Percentiles rank a stretch among this genome's conserved stretches.
These are phyloP conservation scores for Meteorus sp. DNA, from an alignment of 1,140 invertebrate genomes.

Conservation along the genomic window DNA sequence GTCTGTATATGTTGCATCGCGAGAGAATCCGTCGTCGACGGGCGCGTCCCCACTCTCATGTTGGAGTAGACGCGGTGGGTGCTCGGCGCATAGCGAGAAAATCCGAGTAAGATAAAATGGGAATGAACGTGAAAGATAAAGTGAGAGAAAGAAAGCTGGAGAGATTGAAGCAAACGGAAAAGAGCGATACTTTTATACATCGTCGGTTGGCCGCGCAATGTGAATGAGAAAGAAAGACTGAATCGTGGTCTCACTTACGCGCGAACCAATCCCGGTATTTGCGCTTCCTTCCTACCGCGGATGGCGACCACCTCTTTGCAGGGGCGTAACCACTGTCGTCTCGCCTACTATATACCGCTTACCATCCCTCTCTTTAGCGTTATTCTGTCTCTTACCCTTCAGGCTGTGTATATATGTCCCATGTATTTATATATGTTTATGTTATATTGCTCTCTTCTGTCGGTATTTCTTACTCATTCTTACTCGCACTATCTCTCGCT, in stretches of 20 bases:
- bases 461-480: no score
- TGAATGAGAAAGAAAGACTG: no score
- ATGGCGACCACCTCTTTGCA: conserved; percentile 57
- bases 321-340: conserved; percentile 48
- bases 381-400: not conserved
- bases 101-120: conserved; percentile 31
- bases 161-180: no score
- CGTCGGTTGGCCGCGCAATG: conserved; percentile 40
- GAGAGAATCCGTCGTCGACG: conserved; percentile 48
- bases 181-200: conserved; percentile 19
- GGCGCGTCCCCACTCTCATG: conserved; percentile 15
- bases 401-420: no score
- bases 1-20: no score
- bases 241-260: conserved; percentile 44
- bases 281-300: conserved; percentile 56
- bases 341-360: conserved; percentile 33
- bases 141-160: no score
- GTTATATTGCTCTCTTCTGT: not conserved
- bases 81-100: conserved; percentile 21
- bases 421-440: not conserved
- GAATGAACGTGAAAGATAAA: no score
- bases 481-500: no score
- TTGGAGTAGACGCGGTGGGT: conserved; percentile 24
- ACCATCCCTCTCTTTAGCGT: conserved; percentile 23
- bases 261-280: conserved; percentile 58